These are phyloP conservation scores for Monodelphis domestica DNA, from an alignment of 2,797 vertebrate species.

Conservation along the genomic window DNA sequence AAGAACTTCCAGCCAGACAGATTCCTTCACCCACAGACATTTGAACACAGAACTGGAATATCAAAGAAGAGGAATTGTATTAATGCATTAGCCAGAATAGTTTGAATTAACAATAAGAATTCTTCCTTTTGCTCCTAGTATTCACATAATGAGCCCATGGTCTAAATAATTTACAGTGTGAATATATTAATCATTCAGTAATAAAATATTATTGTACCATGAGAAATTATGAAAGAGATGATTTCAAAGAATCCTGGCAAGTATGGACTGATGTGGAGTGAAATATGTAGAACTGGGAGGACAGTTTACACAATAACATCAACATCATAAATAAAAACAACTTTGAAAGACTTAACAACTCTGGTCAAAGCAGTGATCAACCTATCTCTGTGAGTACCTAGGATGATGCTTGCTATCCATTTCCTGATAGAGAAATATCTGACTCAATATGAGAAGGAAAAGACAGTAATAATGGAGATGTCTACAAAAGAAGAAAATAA, in stretches of 20 bases:
- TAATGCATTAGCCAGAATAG: not conserved
- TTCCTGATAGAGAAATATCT: not conserved
- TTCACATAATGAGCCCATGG: not conserved
- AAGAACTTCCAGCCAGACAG: conserved; percentile 86
- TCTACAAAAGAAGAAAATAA: not conserved
- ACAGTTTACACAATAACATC: not conserved
- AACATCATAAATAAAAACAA: not conserved
- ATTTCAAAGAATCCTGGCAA: not conserved
- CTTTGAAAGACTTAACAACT: not conserved
- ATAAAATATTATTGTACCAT: not conserved
- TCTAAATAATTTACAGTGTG: not conserved
- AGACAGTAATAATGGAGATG: not conserved
- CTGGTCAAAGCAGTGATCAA: not conserved
- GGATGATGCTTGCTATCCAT: not conserved
- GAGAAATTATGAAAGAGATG: not conserved
- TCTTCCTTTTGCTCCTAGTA: not conserved
- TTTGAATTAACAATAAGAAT: not conserved
- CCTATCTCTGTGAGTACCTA: not conserved
- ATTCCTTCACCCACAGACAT: conserved; percentile 86
- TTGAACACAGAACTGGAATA: conserved; percentile 89
- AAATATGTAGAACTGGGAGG: not conserved
- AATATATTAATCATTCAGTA: not conserved
- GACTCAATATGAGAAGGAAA: not conserved
- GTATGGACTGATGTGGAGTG: not conserved
- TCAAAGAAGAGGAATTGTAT: conserved; percentile 22